Percentiles rank a stretch among this genome's conserved stretches.
Conservation (phyloP, 1,140 invertebrate genomes). For the Medauroidea extradentata region DNA sequence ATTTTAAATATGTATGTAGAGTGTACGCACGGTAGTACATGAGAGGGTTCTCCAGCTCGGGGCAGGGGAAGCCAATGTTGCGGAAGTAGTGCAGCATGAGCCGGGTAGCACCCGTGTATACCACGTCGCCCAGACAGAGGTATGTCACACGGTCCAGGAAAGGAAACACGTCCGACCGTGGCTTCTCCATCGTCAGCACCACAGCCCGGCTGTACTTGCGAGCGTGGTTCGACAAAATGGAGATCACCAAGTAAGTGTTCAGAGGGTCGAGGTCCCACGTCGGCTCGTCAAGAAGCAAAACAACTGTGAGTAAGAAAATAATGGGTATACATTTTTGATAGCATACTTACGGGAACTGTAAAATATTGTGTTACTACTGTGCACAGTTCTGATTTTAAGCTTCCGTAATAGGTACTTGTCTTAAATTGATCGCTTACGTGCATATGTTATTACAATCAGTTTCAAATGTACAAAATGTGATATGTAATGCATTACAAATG, state of each 20-base stretch:
- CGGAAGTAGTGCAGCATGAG: slow-evolving; percentile 89
- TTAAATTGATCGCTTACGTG: no score
- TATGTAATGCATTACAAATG: no score
- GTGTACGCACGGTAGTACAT: slow-evolving; percentile 93
- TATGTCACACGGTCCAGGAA: slow-evolving; percentile 82
- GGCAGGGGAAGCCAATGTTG: slow-evolving; percentile 87
- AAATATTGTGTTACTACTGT: background rate
- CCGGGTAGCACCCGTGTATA: slow-evolving; percentile 84
- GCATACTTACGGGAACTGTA: background rate
- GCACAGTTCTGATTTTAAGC: background rate
- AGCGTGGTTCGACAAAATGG: slow-evolving; percentile 86
- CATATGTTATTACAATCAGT: no score
- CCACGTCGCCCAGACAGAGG: slow-evolving; percentile 82
- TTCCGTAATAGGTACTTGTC: no score
- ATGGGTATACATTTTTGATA: background rate
- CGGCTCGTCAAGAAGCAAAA: slow-evolving; percentile 84
- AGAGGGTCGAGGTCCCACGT: slow-evolving; percentile 86
- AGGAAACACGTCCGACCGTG: slow-evolving; percentile 87
- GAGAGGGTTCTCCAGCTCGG: slow-evolving; percentile 84
- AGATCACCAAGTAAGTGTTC: slow-evolving; percentile 87
- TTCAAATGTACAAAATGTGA: no score
- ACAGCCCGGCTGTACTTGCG: slow-evolving; percentile 87
- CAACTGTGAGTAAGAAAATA: slow-evolving; percentile 47
- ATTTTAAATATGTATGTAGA: no score
- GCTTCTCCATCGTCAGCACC: slow-evolving; percentile 87